phyloP scores from a whole-genome alignment of 2,113 vertebrate species.

The Serilophus lunatus region DNA sequence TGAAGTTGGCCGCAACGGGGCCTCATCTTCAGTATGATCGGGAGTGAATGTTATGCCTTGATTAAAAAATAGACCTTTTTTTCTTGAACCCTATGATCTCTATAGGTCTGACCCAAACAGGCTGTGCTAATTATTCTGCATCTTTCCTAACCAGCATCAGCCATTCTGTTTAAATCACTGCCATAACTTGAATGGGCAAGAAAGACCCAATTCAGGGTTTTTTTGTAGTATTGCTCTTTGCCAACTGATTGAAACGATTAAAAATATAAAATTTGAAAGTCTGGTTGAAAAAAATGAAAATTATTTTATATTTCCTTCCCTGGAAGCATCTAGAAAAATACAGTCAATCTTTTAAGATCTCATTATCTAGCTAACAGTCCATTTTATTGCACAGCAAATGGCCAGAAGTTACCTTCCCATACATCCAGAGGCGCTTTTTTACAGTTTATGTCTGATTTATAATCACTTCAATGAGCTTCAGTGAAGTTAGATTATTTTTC shows the following conservation, averaged over 20 bases:
- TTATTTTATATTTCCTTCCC: background rate
- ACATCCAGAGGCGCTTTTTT: background rate
- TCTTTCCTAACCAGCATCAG: background rate
- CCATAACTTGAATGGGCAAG: background rate
- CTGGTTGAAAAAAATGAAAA: background rate
- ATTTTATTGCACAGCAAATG: background rate
- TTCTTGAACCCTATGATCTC: background rate
- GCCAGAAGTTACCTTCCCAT: background rate
- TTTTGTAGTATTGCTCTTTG: background rate
- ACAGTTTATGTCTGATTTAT: background rate
- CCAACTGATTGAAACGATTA: background rate
- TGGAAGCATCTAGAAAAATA: background rate
- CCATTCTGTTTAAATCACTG: background rate
- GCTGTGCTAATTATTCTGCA: background rate
- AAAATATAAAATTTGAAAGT: background rate
- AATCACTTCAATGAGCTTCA: background rate
- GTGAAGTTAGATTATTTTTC: background rate
- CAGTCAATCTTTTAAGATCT: background rate
- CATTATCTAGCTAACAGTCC: background rate
- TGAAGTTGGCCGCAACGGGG: background rate
- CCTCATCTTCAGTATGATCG: background rate
- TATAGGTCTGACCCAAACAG: background rate
- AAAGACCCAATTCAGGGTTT: background rate
- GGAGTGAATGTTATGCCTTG: rapidly evolving
- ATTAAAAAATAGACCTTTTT: background rate